Evolutionary conservation across 2,113 vertebrate species (phyloP), one percentile per base, ranked within the genome.

Genomic region (Lophotis ruficrista): DNA sequence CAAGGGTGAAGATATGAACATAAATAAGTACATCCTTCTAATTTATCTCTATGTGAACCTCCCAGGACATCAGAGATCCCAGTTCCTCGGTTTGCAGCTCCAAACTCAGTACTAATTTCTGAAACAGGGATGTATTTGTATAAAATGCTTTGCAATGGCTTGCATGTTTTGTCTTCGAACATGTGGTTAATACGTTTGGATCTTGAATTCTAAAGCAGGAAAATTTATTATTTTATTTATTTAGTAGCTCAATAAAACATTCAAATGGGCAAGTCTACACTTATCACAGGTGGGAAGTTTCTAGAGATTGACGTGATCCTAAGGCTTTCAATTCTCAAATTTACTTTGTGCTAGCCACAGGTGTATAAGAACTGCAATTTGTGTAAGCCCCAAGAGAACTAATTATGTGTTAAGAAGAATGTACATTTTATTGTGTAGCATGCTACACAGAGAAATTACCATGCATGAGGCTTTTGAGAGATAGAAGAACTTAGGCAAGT

Each of bases 361-460:
- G 85, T 93, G 82, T 87, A 89, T 81, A 90, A 89, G 45, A 96
- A 75, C 72, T 75, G 35, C 47, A 91, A 87, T 92, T 90, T 94
- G 12, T 81, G 45, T 60, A 86, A 92, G 23, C 72, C 96, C 72
- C 96, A 94, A 83, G 92, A 96, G 96, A 95, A 90, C 93, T 95
- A 96, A 97, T 97, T 96, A 96, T 86, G 43, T 64, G 43, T 83
- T 94, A 95, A 95, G 79, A 95, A 90, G 60, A 89, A 96, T 71
- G 56, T 62, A 86, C 48, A 50, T 94, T 93, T 93, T 92, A 83
- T 79, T 68, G 24, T 60, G 79, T 71, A 78, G 56, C 69, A 84
- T 77, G 75, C 56, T 90, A 92, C 85, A 92, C 47, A 87, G 71
- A 54, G 94, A 95, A 96, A 93, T 89, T 92, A 65, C 64, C 66